A percentile compares a stretch with the other conserved stretches of the same genome.
phyloP scores from a whole-genome alignment of 2,113 vertebrate genomes.

The Corythaixoides concolor region DNA sequence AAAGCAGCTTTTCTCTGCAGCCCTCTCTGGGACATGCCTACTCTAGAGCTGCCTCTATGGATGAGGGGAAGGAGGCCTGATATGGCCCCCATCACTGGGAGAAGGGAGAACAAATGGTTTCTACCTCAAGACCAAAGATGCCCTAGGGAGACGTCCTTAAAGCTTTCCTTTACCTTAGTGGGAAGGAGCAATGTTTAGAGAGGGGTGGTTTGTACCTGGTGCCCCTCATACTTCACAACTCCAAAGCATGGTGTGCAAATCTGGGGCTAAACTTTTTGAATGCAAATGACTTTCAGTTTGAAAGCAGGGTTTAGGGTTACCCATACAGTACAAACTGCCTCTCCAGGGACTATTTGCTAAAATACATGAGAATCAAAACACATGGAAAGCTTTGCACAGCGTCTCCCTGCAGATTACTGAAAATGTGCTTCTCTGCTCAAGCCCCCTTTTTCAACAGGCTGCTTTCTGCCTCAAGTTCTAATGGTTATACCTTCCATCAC shows the following conservation, averaged over 20 bases:
- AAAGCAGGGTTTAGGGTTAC: background rate
- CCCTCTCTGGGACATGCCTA: background rate
- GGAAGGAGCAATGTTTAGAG: background rate
- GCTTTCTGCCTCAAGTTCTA: background rate
- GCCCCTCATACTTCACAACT: background rate
- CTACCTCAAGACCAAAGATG: background rate
- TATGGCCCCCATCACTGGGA: background rate
- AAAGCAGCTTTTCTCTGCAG: background rate
- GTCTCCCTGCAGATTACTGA: background rate
- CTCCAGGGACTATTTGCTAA: background rate
- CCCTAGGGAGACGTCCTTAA: background rate
- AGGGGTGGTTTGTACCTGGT: background rate
- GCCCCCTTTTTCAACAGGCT: fast-evolving
- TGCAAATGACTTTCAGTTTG: background rate
- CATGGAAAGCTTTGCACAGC: background rate
- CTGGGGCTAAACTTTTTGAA: background rate
- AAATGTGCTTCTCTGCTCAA: background rate
- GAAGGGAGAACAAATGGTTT: fast-evolving
- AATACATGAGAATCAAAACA: background rate
- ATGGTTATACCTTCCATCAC: background rate
- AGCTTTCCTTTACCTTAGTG: background rate
- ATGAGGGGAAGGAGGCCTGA: background rate
- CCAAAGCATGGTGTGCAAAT: background rate
- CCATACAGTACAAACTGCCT: fast-evolving
- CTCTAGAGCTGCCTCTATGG: background rate